Conservation (phyloP, 2,113 vertebrate genomes). For the Seriola dumerili region DNA sequence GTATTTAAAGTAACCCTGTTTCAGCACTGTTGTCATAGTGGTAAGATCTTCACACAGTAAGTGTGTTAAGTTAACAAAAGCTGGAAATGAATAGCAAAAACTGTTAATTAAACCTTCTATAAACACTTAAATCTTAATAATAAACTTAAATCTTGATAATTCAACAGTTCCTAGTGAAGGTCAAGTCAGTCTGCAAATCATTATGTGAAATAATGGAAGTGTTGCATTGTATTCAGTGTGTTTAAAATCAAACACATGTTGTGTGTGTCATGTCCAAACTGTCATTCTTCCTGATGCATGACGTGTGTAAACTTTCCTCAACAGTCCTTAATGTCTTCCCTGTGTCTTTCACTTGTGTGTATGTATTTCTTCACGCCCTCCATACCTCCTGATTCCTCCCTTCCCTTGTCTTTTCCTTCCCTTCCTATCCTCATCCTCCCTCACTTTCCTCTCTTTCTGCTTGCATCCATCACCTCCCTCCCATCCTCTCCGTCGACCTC, state of each 20-base stretch:
- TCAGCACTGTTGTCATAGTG: not conserved
- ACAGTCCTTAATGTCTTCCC: slow-evolving; percentile 52
- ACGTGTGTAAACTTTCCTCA: slow-evolving; percentile 53
- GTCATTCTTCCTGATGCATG: slow-evolving; percentile 50
- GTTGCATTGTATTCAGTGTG: not conserved
- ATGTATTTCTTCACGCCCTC: slow-evolving; percentile 47
- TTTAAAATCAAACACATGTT: slow-evolving; percentile 11
- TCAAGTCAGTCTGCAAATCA: not conserved
- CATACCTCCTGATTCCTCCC: slow-evolving; percentile 7
- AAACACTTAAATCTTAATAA: not conserved
- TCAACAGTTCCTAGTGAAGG: not conserved
- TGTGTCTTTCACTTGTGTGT: slow-evolving; percentile 58
- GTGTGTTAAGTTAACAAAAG: not conserved
- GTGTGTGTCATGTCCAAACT: slow-evolving; percentile 16
- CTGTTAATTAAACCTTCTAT: not conserved
- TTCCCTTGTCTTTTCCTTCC: slow-evolving; percentile 34
- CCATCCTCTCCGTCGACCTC: slow-evolving; percentile 9
- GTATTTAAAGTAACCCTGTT: slow-evolving; percentile 2
- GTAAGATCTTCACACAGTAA: not conserved
- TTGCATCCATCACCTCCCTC: slow-evolving; percentile 13
- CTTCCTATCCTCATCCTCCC: not conserved
- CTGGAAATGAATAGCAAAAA: not conserved
- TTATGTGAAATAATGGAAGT: not conserved
- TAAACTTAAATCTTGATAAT: not conserved
- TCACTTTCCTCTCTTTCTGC: slow-evolving; percentile 2